Evolutionary conservation across 2,113 vertebrate species (phyloP).

Genomic region (Amphiprion percula): DNA sequence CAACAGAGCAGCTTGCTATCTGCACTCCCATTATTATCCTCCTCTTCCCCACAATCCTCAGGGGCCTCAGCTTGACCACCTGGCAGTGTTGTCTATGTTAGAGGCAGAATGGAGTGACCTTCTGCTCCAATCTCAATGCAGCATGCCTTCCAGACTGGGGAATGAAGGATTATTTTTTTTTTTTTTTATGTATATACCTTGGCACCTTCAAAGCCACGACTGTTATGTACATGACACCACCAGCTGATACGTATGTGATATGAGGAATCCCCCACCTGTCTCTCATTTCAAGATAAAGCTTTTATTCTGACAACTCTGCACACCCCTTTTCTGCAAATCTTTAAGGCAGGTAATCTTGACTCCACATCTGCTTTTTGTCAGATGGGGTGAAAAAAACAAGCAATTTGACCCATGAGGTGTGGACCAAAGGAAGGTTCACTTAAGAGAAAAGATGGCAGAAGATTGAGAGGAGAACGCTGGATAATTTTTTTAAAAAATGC

Average conservation of each 20-base stretch:
- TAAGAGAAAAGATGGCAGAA: conserved; percentile 5
- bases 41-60: conserved; percentile 26
- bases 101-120: conserved; percentile 61
- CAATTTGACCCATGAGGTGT: conserved; percentile 35
- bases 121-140: conserved; percentile 35
- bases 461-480: conserved; percentile 5
- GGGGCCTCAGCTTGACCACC: conserved; percentile 33
- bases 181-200: background rate
- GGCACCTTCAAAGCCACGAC: conserved; percentile 20
- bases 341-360: conserved; percentile 26
- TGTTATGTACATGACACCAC: conserved; percentile 36
- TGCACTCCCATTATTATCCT: conserved; percentile 41
- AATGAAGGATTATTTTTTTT: background rate
- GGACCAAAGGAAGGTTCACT: conserved; percentile 47
- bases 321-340: background rate
- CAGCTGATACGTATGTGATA: conserved; percentile 21
- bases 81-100: conserved; percentile 36
- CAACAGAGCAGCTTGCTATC: conserved; percentile 21
- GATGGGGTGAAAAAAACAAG: conserved; percentile 3
- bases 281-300: conserved; percentile 35
- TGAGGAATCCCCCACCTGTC: conserved; percentile 20
- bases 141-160: background rate
- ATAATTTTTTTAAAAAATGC: background rate
- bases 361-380: conserved; percentile 24
- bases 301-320: conserved; percentile 45